Conservation (phyloP, 2,113 vertebrate genomes). For the Cyanoramphus novaezelandiae region DNA sequence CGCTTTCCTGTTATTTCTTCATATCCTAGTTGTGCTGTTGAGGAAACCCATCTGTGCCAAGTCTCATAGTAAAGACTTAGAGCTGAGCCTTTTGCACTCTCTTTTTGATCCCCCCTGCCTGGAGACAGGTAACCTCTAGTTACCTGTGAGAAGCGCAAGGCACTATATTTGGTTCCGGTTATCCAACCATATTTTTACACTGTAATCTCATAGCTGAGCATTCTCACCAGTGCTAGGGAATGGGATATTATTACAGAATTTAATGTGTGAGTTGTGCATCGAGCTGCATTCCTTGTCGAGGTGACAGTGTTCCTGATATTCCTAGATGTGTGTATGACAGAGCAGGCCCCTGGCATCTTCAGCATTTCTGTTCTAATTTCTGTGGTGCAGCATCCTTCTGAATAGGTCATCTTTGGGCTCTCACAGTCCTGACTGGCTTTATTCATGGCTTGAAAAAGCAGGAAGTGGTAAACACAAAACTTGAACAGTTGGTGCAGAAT, state of each 20-base stretch:
- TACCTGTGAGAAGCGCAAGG: background rate
- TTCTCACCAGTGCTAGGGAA: background rate
- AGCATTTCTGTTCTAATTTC: background rate
- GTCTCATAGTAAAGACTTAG: background rate
- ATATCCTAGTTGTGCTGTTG: background rate
- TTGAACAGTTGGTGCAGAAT: conserved; percentile 11
- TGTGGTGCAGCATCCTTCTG: background rate
- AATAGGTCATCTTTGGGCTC: background rate
- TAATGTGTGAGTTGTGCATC: background rate
- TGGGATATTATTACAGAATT: background rate
- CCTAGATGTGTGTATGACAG: background rate
- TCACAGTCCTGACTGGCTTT: background rate
- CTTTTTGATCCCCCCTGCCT: background rate
- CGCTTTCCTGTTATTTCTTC: background rate
- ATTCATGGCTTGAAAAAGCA: background rate
- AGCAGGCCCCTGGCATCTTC: background rate
- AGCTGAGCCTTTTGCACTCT: background rate
- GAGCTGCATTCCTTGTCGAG: background rate
- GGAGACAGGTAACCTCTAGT: background rate
- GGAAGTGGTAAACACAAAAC: background rate
- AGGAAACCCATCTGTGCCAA: background rate
- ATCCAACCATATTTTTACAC: background rate
- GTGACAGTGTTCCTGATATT: background rate
- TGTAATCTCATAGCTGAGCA: background rate
- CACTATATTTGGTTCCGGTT: background rate